Evolutionary conservation across 1,140 invertebrate species (phyloP), one percentile per base, ranked within the genome.

Genomic region (Philopotamus ludificatus): DNA sequence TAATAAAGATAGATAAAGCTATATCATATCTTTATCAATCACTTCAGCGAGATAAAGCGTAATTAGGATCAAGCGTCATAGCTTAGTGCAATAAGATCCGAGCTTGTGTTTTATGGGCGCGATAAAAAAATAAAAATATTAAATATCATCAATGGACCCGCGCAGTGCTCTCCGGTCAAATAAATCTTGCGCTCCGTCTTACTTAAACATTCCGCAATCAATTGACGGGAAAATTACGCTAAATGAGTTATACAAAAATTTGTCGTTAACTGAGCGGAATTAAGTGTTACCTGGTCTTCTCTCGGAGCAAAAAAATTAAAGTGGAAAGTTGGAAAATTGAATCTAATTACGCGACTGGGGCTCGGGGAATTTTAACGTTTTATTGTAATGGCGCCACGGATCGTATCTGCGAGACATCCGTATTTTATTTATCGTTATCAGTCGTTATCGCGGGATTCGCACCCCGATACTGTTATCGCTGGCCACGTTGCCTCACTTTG

Each of bases 191-290:
- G 34, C 26, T n/a, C n/a, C 25, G 55, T 55, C 45, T 61, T 62
- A 70, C 59, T 70, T 66, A 70, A 70, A 70, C 68, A 70, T 70
- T 70, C 64, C 60, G 34, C 53, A 70, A 66, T 70, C 68, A 59
- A 70, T 70, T 49, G 64, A 66, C 61, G 44, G 61, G 60, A 42
- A 70, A 66, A 70, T 70, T 70, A 60, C 61, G 58, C 61, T 66
- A 70, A 66, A 61, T 50, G 61, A 70, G 62, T 70, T 66, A 70
- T 66, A 70, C 68, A 70, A 70, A 66, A 70, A 70, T 70, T 65
- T 64, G 64, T 60, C 68, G 49, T 70, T 70, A 70, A 70, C 67
- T 63, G 63, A 61, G 49, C 25, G 59, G 49, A 63, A 69, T 69
- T 69, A 69, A 51, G 63, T 60, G 45, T 60, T 47, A 60, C 55